Base-by-base conservation (phyloP, 2,888 invertebrate species). In the Ectemnius cavifrons region DNA sequence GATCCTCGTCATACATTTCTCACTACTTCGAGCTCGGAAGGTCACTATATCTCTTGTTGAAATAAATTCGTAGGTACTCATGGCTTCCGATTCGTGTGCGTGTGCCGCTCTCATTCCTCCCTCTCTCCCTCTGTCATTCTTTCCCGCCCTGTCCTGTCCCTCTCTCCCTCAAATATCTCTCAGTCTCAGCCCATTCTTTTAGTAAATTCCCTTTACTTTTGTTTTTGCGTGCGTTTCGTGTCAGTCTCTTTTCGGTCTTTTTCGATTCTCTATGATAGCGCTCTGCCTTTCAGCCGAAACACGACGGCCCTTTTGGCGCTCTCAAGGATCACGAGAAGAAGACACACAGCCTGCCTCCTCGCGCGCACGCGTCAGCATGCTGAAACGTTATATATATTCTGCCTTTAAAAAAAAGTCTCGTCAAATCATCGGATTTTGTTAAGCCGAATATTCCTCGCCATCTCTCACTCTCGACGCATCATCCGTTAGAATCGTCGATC, bases 31-130 rank as follows among this genome's bases (percentile, higher is more conserved):
- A 63, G 73, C 63, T 63, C 71, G 63, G 66, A 83, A 76, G 77
- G 78, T 78, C 72, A 71, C 72, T 52, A 14, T 78, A 77, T 77
- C 75, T 80, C 69, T 37, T 37, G 75, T 75, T 69, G 84, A 80
- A 82, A 76, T 56, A 80, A 82, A 78, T 78, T 76, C 76, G 79
- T 83, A 76, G 84, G 79, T 84, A 84, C 83, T 84, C 89, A 88
- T 90, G 89, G 88, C 87, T 88, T 88, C 88, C 84, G 87, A 88
- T 87, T 87, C 87, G 89, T 90, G 90, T 89, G 89, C 88, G 89
- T 89, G 90, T 90, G 89, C 88, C 88, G 88, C 87, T 52, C 16
- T 52, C 52, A 52, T 52, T 52, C 16, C 52, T 52, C 52, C 52
- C 52, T 52, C 79, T 71, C 73, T 82, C 72, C 75, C 77, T 66